Evolutionary conservation across 2,797 vertebrate genomes (phyloP), one percentile per base, ranked within the genome.

Genomic region (Phoebastria nigripes): DNA sequence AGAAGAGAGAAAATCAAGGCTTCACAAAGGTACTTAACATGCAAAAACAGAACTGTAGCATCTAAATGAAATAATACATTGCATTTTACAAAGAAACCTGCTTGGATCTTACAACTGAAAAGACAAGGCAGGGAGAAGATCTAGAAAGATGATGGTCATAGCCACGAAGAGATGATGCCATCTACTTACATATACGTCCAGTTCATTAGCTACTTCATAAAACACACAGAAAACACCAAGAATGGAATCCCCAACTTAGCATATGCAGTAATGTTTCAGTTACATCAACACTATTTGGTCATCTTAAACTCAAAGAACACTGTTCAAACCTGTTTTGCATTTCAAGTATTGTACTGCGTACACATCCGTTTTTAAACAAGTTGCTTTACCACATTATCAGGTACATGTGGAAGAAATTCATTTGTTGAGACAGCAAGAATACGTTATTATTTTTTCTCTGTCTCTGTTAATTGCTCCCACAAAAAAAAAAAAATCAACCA

Each of bases 301-400:
- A 74, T 31, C 46, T 67, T 56, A 66, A 94, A 52, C 44, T 21
- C n/a, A 37, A 71, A 76, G 71, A 90, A 35, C 46, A 44, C 16
- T n/a, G 8, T 19, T 78, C 31, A 70, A 66, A 93, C 62, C 3
- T 35, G 15, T 1, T 59, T 29, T 49, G 14, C 6, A 3, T 55
- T 26, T 74, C n/a, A 87, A 42, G 15, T 44, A 76, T 11, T n/a
- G 11, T 1, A 3, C 51, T 51, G 18, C 25, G 9, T 7, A n/a
- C 7, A 54, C 2, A 56, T 4, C 25, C 3, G 3, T 2, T 2
- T 2, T 2, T 2, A 47, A 91, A 81, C 3, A 66, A 70, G 33
- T 8, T 70, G 28, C 20, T 89, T 59, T 72, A 56, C 15, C 11
- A 63, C 31, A 46, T 35, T 26, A 72, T n/a, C 25, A 58, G 26